Base-by-base conservation (phyloP, 2,888 invertebrate species). In the Junonia oenone region DNA sequence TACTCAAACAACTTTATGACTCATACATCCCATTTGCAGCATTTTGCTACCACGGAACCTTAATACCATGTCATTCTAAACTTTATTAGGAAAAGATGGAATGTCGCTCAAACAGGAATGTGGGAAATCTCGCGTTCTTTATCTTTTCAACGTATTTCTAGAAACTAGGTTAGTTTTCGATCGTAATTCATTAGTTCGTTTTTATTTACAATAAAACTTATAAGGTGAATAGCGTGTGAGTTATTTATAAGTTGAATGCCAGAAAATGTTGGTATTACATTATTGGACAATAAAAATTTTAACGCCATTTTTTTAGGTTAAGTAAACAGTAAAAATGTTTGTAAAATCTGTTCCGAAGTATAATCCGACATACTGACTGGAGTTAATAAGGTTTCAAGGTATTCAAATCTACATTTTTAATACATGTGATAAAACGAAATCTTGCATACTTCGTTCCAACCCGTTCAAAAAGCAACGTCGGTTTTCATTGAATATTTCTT, bases 111-210 rank as follows among this genome's bases (percentile, higher is more conserved):
- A 26, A 26, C 43, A 26, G 13, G 43, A 26, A 26, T 43, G 43
- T 43, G 22, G 43, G 43, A 43, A 43, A 43, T 43, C 43, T 43
- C 17, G 5, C 22, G 26, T 26, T 43, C 22, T 43, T 43, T 43
- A 26, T 22, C 22, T 43, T 43, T 43, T 43, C 22, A 26, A 22
- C 6, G 22, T 43, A 22, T 22, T 38, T n/a, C 43, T 22, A 2
- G 43, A 43, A 43, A 43, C 43, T 43, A 43, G 43, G 43, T 43
- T 43, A 43, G 22, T 19, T 13, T 26, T 26, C 9, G 22, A 13
- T 43, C 8, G 13, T 19, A 22, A 19, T 19, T 40, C 19, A 40
- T 19, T n/a, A 6, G 26, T 22, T 19, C 9, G 5, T 40, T 40
- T 40, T 40, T 43, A 26, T 22, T n/a, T 13, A 26, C 43, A 13